Conservation (phyloP, 1,140 invertebrate genomes). For the Camponotus floridanus region DNA sequence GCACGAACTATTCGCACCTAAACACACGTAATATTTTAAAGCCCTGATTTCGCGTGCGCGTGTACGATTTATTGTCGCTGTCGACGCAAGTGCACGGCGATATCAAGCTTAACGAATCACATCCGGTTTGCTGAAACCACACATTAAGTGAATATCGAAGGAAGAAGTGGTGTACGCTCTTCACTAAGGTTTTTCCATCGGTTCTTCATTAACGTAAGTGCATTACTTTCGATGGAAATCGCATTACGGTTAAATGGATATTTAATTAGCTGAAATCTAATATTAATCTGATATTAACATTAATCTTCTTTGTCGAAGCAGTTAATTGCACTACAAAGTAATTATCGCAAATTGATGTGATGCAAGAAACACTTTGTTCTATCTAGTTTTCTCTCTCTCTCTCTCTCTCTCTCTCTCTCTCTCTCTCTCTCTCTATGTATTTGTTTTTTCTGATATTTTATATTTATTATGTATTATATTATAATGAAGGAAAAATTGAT, state of each 20-base stretch:
- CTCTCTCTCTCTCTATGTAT: not conserved
- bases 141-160: conserved; percentile 59
- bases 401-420: not conserved
- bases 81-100: conserved; percentile 53
- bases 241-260: not conserved
- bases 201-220: not conserved
- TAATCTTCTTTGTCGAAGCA: not conserved
- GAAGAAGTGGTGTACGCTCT: not conserved
- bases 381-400: not conserved
- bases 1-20: conserved; percentile 25
- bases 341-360: not conserved
- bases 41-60: conserved; percentile 52
- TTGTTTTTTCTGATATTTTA: not conserved
- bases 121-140: conserved; percentile 45
- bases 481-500: too few relatives aligned
- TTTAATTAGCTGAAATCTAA: conserved; percentile 3
- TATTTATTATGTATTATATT: not conserved
- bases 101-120: conserved; percentile 61
- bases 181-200: not conserved
- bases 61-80: conserved; percentile 50
- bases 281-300: not conserved
- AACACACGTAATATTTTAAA: conserved; percentile 1
- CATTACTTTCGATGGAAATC: not conserved
- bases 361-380: not conserved
- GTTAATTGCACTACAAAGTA: not conserved